These are phyloP conservation scores for Amia ocellicauda DNA, from an alignment of 2,113 vertebrate genomes.

Conservation along the genomic window DNA sequence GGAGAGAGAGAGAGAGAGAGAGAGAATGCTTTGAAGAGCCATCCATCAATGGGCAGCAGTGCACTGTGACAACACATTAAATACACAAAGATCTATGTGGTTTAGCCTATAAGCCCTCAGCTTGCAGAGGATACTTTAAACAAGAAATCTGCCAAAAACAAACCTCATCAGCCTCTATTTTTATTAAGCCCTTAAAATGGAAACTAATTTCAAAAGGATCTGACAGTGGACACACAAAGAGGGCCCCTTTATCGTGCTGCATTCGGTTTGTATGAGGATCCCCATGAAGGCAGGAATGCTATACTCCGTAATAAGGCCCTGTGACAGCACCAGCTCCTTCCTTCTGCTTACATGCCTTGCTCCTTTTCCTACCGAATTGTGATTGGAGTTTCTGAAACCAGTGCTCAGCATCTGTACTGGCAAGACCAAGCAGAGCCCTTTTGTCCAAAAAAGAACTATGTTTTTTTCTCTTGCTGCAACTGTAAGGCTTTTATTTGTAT, in stretches of 20 bases:
- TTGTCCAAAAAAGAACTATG: neutral
- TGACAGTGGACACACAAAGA: neutral
- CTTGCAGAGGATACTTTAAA: neutral
- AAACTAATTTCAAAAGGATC: neutral
- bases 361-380: too few species aligned
- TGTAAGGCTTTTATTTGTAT: too few species aligned
- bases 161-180: constrained; percentile 3
- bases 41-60: constrained; percentile 14
- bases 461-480: neutral
- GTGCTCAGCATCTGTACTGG: too few species aligned
- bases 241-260: too few species aligned
- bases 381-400: too few species aligned
- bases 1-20: constrained; percentile 25
- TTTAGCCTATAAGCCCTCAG: neutral
- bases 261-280: too few species aligned
- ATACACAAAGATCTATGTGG: constrained; percentile 32
- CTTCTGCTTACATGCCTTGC: too few species aligned
- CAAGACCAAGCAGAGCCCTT: too few species aligned
- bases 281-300: too few species aligned
- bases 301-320: too few species aligned
- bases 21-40: neutral
- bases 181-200: neutral
- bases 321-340: too few species aligned
- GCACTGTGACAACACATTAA: too few species aligned
- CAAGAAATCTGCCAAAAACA: constrained; percentile 1